phyloP scores from a whole-genome alignment of 2,113 vertebrate genomes.

The Gymnarchus niloticus region DNA sequence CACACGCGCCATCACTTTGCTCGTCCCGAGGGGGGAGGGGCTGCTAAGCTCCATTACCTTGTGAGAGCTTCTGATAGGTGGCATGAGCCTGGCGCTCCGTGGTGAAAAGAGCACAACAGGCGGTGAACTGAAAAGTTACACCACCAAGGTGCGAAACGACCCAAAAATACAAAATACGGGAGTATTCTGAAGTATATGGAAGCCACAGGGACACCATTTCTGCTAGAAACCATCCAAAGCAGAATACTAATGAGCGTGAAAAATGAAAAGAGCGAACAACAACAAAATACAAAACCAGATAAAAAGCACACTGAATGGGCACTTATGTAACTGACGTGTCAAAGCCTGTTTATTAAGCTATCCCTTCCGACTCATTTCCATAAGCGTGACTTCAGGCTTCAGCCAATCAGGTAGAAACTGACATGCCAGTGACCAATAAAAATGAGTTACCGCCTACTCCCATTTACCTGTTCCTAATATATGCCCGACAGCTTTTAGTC shows the following conservation, averaged over 20 bases:
- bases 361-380: neutral
- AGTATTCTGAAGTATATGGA: neutral
- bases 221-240: neutral
- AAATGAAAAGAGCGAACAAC: neutral
- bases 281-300: neutral
- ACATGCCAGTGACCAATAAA: neutral
- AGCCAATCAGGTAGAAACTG: neutral
- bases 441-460: neutral
- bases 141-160: neutral
- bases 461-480: neutral
- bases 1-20: neutral
- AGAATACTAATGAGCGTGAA: neutral
- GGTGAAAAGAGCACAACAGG: neutral
- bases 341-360: neutral
- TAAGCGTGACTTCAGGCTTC: neutral
- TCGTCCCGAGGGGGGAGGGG: neutral
- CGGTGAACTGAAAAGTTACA: neutral
- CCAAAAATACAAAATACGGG: neutral
- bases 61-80: neutral
- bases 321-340: neutral
- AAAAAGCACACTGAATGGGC: neutral
- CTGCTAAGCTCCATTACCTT: neutral
- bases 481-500: neutral
- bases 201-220: neutral
- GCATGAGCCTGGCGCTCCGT: neutral